Base-by-base conservation (phyloP, 2,797 vertebrate genomes). In the Pseudopleuronectes americanus region DNA sequence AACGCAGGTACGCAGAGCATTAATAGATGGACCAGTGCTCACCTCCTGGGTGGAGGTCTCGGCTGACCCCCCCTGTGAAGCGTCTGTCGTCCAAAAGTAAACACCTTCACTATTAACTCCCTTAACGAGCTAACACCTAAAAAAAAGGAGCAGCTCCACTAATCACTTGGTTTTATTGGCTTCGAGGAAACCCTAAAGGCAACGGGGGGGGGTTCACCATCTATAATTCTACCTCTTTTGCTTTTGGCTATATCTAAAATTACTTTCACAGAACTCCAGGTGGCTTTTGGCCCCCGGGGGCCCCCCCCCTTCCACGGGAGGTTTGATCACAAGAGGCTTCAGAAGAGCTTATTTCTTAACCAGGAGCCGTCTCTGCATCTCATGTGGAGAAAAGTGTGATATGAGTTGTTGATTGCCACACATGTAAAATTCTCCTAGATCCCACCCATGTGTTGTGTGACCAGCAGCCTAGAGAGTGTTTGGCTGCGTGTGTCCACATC, bases 71-170 rank as follows among this genome's bases (percentile, higher is more conserved):
- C 82, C 81, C 80, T 68, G 79, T 68, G 21, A 82, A 75, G 77
- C 81, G 87, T 80, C 86, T 88, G 86, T 84, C 87, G 85, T 87
- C 87, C 80, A 85, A 87, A 91, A 90, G 86, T 93, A 93, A 95
- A 94, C 90, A 93, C 90, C 81, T 90, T 77, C 82, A 71, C 86
- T 83, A 84, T 89, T 93, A 93, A 94, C 89, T 87, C 70, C 53
- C 71, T 90, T 94, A 92, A 94, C 87, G 66, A 93, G 89, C 84
- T 88, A 75, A 91, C 92, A 90, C 89, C 85, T 92, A 78, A 88
- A 81, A 43, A 65, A 81, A 68, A 54, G 71, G 70, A 89, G 88
- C 74, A 73, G 84, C 83, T 76, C 84, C 84, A 87, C 87, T 90
- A 92, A 92, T 87, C 90, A 86, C 83, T 74, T 63, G 70, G 64